Conservation (phyloP, 2,797 vertebrate species). For the Gallirallus australis region DNA sequence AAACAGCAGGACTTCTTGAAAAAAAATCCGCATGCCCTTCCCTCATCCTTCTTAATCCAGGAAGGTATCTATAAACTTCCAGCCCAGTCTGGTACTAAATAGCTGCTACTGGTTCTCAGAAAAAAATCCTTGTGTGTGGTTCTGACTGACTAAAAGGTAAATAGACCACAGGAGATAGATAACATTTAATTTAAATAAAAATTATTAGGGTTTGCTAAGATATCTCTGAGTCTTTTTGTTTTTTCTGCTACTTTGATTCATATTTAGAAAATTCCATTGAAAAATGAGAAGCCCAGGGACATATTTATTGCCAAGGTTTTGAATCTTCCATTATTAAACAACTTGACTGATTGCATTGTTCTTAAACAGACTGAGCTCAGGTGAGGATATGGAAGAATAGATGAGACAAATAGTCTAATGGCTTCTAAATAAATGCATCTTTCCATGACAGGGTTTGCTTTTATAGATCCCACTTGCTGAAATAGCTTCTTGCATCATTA, state of each 20-base stretch:
- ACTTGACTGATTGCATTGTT: slow-evolving; percentile 5
- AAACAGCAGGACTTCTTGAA: not conserved
- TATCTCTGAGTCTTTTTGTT: not conserved
- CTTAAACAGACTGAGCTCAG: slow-evolving; percentile 19
- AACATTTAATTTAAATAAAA: not conserved
- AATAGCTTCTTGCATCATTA: slow-evolving; percentile 15
- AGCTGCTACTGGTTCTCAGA: not conserved
- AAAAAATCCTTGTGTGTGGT: not conserved
- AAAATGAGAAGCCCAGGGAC: not conserved
- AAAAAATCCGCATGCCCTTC: not conserved
- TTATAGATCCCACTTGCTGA: slow-evolving; percentile 3
- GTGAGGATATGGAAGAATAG: not conserved
- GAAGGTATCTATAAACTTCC: not conserved
- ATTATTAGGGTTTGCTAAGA: not conserved
- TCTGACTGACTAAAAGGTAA: not conserved
- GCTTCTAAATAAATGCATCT: slow-evolving; percentile 25
- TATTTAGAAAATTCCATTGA: not conserved
- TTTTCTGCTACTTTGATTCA: slow-evolving; percentile 19
- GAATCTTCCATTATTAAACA: slow-evolving; percentile 18
- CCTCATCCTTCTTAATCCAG: not conserved
- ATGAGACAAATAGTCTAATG: slow-evolving; percentile 8
- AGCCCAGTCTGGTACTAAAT: not conserved
- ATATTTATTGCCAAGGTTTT: not conserved
- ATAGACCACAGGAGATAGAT: not conserved
- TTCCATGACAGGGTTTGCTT: not conserved